Evolutionary conservation across 2,797 vertebrate species (phyloP), one percentile per base, ranked within the genome.

Genomic region (Sciaenops ocellatus): DNA sequence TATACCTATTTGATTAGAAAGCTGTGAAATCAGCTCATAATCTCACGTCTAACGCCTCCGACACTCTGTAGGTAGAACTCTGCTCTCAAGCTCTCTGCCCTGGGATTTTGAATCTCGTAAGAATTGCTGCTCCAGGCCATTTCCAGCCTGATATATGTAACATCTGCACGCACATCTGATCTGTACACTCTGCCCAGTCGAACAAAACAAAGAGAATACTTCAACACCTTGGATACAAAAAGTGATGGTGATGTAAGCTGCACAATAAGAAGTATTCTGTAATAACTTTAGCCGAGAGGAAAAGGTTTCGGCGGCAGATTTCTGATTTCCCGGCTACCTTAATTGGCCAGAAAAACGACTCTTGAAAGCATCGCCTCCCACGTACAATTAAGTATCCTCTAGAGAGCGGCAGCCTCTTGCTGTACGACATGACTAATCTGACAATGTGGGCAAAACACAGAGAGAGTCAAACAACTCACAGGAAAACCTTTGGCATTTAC

Each of bases 371-470:
- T 86, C 50, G 77, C 91, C 90, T 74, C 94, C 94, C 87, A 94
- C 94, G 24, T 82, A 88, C 85, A 93, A 93, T 94, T 93, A 93
- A 92, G 76, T 84, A 71, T 89, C 88, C 88, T 92, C 89, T 80
- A 52, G 86, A 91, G 90, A 93, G 87, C 72, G 42, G 84, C 73
- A 69, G 92, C 79, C 91, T 92, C 88, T 84, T 79, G 83, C 83
- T 85, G 90, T 84, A 79, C 60, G 47, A 73, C 85, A 85, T 94
- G 93, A 95, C 93, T 94, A 95, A 95, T 92, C 89, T 84, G 83
- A 82, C 90, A 91, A 90, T 89, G 92, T 91, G 90, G 89, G 93
- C 90, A 93, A 92, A 94, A 94, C 90, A 93, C 80, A 86, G 85
- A 87, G 80, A 85, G 80, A 91, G 82, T 89, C 86, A 80, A 94